Evolutionary conservation across 2,888 invertebrate genomes (phyloP), one percentile per base, ranked within the genome.

Genomic region (Drosophila leonis): DNA sequence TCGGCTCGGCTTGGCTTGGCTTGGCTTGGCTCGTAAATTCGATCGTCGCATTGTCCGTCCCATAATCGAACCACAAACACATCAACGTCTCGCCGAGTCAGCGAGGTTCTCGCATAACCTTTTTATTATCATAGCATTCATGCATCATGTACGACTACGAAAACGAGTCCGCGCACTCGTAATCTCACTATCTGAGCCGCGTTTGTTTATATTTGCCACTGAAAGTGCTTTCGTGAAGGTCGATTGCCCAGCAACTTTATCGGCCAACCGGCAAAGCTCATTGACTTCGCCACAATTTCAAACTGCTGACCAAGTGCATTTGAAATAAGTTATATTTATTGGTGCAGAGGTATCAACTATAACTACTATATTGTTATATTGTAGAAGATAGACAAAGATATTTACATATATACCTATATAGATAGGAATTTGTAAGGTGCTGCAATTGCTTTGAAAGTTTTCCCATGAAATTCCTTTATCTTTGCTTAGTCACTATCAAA

Each of bases 61-160:
- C 42, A 61, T 59, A 52, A 74, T 15, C 72, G 68, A 59, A 72
- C 75, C 69, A 61, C 72, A 73, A 63, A 52, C 52, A 75, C 76
- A 55, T 52, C 71, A 49, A 54, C 74, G 74, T 74, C 74, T 64
- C 64, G 74, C 56, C 74, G 55, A 13, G 31, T 39, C 29, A 49
- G 27, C 44, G 39, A 46, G 35, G 42, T 29, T 60, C 78, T 75
- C 78, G 56, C 31, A 63, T 73, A 67, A 60, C 73, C 46, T 55
- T 42, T 42, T 48, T 72, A 74, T 75, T 73, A 67, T 75, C 55
- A 66, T 75, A 66, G 59, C 72, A 72, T 73, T 73, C 66, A 78
- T 75, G 57, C 75, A 77, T 72, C 77, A 72, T 78, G 64, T 72
- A 52, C 55, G 52, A 39, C 24, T 37, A 27, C 35, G 18, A 44